A percentile compares a stretch with the other conserved stretches of the same genome.
Evolutionary conservation across 1,140 invertebrate species (phyloP).

Genomic region (Drosophila miranda): DNA sequence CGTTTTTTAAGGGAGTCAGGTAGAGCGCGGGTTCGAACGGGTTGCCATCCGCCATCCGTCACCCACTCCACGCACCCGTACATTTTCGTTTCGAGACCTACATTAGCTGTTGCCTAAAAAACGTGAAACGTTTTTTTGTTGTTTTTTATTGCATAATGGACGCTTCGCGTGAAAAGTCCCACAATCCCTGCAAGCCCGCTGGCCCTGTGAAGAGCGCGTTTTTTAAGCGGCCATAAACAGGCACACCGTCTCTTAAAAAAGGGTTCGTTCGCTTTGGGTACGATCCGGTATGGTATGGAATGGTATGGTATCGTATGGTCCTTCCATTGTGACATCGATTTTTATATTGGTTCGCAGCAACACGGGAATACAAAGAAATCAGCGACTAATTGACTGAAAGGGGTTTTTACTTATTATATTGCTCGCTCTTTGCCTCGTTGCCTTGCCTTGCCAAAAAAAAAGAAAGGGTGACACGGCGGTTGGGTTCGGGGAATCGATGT

Average conservation of each 20-base stretch:
- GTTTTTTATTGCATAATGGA: constrained; percentile 75
- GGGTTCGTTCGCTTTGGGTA: constrained; percentile 8
- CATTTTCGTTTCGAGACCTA: not conserved
- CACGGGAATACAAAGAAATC: constrained; percentile 59
- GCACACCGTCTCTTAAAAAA: not conserved
- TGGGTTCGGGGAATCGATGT: constrained; percentile 30
- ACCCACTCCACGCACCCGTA: constrained; percentile 1
- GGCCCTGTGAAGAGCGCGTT: constrained; percentile 9
- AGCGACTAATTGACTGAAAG: constrained; percentile 80
- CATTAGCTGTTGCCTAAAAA: constrained; percentile 57
- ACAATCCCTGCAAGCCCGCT: constrained; percentile 6
- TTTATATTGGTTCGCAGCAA: constrained; percentile 42
- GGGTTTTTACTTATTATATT: constrained; percentile 43
- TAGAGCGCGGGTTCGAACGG: constrained; percentile 46
- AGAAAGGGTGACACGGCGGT: constrained; percentile 9
- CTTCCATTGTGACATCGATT: constrained; percentile 49
- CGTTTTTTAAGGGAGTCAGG: constrained; percentile 48
- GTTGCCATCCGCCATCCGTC: constrained; percentile 30
- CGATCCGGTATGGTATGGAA: not conserved
- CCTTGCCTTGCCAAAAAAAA: not conserved
- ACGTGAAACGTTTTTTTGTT: constrained; percentile 21
- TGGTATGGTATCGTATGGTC: not conserved
- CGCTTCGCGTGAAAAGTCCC: constrained; percentile 34
- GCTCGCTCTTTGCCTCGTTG: not conserved
- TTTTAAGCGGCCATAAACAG: constrained; percentile 33